Evolutionary conservation across 2,113 vertebrate species (phyloP).

Genomic region (Halichoeres trimaculatus): DNA sequence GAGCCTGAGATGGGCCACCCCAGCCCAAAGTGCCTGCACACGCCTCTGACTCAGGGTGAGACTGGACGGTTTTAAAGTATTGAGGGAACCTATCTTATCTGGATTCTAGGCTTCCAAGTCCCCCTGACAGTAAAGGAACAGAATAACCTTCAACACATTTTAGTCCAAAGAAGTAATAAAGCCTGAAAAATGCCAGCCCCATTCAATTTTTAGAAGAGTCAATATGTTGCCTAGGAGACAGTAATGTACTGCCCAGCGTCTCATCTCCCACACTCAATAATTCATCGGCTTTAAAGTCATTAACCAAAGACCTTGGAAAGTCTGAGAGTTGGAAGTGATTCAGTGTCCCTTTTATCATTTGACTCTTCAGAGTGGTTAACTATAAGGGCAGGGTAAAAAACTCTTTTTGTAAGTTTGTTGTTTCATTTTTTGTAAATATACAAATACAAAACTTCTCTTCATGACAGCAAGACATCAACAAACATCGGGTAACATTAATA

Average conservation of each 20-base stretch:
- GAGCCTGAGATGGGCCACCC: too few relatives aligned
- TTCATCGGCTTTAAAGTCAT: conserved; percentile 49
- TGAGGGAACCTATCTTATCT: not conserved
- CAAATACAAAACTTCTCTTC: conserved; percentile 1
- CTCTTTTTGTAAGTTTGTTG: not conserved
- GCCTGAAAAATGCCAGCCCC: not conserved
- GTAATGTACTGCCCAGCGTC: conserved; percentile 30
- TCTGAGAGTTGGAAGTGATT: conserved; percentile 18
- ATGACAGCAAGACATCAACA: conserved; percentile 31
- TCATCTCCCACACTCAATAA: conserved; percentile 48
- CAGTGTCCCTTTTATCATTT: not conserved
- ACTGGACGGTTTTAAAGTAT: not conserved
- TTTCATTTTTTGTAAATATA: not conserved
- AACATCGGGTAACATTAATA: conserved; percentile 55
- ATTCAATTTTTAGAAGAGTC: conserved; percentile 45
- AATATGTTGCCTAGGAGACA: conserved; percentile 34
- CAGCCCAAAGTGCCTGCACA: too few relatives aligned
- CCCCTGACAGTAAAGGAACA: not conserved
- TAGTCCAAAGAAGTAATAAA: conserved; percentile 2
- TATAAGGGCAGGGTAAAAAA: not conserved
- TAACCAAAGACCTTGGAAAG: conserved; percentile 51
- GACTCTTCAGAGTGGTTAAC: not conserved
- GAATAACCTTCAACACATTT: conserved; percentile 18
- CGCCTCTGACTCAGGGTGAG: not conserved
- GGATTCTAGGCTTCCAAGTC: not conserved